Evolutionary conservation across 2,888 invertebrate species (phyloP).

Genomic region (Macrophya annulata): DNA sequence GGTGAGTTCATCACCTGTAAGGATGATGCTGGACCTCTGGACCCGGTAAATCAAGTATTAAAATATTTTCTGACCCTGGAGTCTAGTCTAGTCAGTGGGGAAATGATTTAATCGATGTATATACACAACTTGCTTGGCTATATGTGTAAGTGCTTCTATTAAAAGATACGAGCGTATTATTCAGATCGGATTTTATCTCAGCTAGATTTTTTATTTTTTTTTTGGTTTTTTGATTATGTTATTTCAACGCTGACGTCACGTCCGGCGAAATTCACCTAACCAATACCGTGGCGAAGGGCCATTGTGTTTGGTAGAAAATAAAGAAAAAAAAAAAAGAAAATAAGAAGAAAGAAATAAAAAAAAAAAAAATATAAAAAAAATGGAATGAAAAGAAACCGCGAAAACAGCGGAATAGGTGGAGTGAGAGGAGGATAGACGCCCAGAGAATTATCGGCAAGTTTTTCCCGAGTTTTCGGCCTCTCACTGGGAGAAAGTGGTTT

Average conservation of each 20-base stretch:
- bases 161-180: conserved; percentile 10
- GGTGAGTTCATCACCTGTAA: conserved; percentile 55
- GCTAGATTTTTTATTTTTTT: conserved; percentile 13
- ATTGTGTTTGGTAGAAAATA: conserved; percentile 43
- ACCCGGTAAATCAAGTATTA: conserved; percentile 43
- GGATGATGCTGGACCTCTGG: conserved; percentile 62
- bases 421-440: conserved; percentile 28
- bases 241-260: conserved; percentile 33
- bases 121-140: not conserved
- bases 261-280: conserved; percentile 3
- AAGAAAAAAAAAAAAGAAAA: conserved; percentile 62
- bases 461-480: conserved; percentile 49
- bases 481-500: conserved; percentile 41
- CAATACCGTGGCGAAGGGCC: conserved; percentile 29
- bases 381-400: conserved; percentile 57
- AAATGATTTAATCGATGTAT: not conserved
- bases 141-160: not conserved
- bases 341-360: conserved; percentile 61
- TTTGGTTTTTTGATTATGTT: not conserved
- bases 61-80: conserved; percentile 46
- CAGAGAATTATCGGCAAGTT: conserved; percentile 49
- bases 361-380: conserved; percentile 62
- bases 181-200: conserved; percentile 27
- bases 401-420: conserved; percentile 39
- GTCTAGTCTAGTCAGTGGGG: not conserved